These are phyloP conservation scores for Diplodus puntazzo DNA, from an alignment of 2,797 vertebrate species.

Conservation along the genomic window DNA sequence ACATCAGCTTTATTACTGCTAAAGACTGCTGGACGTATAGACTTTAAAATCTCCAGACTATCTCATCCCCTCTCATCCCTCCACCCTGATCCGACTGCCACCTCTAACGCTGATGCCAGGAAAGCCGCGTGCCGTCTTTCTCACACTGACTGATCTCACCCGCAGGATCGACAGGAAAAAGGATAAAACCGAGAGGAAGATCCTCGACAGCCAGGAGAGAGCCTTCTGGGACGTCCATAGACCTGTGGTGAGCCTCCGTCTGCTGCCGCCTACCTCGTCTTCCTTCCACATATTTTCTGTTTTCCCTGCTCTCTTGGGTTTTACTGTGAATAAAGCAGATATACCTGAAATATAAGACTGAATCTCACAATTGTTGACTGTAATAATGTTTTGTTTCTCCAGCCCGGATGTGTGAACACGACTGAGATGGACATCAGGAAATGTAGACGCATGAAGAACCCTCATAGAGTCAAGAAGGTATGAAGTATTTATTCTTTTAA, in stretches of 20 bases:
- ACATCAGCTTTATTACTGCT: neutral
- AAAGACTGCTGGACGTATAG: conserved; percentile 17
- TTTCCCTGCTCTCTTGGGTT: neutral
- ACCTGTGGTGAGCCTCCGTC: conserved; percentile 91
- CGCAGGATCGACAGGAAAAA: conserved; percentile 98
- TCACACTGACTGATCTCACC: conserved; percentile 59
- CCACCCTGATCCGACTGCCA: conserved; percentile 1
- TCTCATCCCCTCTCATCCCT: conserved; percentile 2
- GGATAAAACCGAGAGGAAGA: conserved; percentile 98
- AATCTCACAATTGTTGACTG: neutral
- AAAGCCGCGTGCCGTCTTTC: conserved; percentile 18
- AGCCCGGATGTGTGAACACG: conserved; percentile 99
- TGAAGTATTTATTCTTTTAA: neutral
- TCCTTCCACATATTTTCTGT: neutral
- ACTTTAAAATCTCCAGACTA: conserved; percentile 9
- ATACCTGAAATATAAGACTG: neutral
- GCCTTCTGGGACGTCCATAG: conserved; percentile 99
- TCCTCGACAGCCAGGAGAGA: conserved; percentile 98
- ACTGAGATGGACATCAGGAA: conserved; percentile 99
- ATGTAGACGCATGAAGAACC: conserved; percentile 97
- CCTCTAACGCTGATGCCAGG: conserved; percentile 2
- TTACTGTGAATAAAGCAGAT: neutral
- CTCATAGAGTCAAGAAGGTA: conserved; percentile 97
- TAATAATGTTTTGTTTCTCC: conserved; percentile 23
- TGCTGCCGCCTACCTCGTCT: conserved; percentile 21